Evolutionary conservation across 2,113 vertebrate species (phyloP), one percentile per base, ranked within the genome.

Genomic region (Thunnus maccoyii): DNA sequence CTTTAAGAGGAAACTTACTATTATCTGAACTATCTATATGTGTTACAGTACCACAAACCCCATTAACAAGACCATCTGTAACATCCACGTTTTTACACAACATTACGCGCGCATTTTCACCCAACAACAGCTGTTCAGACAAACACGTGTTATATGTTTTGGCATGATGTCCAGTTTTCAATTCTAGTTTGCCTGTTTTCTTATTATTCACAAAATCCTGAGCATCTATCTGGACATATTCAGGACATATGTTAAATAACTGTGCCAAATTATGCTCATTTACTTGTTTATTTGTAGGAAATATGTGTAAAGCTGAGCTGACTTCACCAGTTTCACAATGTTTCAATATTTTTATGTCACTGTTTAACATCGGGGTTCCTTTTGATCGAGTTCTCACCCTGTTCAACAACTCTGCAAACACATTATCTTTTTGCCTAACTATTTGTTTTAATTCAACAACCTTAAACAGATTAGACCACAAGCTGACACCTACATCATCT

Each of bases 401-500:
- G 14, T 66, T 66, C 22, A 66, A 12, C 15, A 66, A 3, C 16
- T 27, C 4, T 0, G 47, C 64, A 51, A 67, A 67, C 0, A 6
- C 16, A 11, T 3, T 0, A 65, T 65, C 62, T 47, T 65, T 46
- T 16, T 65, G 44, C 2, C 20, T 3, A 25, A 64, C 62, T 1
- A 64, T 4, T 5, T 12, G 9, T 4, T 3, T 64, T 1, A 47
- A 47, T 2, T 20, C 30, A 12, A 17, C 67, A 0, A 83, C 76
- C 5, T 51, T 67, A n/a, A 72, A 46, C 12, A 69, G 58, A 11
- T 56, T 41, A 8, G 6, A 9, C 41, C 58, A 77, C 54, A 64
- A 78, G 14, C 27, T 30, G 27, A 30, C 27, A 30, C 27, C 27
- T 82, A 32, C 4, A 60, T 48, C 13, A n/a, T n/a, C 47, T 68